Percentiles rank a stretch among this genome's conserved stretches.
These are phyloP conservation scores for Pachycephala philippinensis DNA, from an alignment of 2,113 vertebrate species.

Conservation along the genomic window DNA sequence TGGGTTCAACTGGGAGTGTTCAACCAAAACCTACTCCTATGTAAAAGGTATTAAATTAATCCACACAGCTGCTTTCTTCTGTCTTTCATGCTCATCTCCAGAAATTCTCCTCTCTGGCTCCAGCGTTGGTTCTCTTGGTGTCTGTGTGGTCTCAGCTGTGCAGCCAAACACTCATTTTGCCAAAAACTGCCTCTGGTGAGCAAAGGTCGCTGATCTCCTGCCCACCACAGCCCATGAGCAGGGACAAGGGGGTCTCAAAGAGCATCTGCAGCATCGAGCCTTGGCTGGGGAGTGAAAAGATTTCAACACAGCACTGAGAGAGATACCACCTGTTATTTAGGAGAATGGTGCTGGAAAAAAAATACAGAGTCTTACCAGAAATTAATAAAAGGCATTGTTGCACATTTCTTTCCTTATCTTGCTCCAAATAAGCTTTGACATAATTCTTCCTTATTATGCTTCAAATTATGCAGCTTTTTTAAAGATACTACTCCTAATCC, in stretches of 20 bases:
- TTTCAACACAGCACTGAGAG: not conserved
- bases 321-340: not conserved
- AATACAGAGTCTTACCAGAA: not conserved
- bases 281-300: not conserved
- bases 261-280: not conserved
- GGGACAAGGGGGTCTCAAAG: not conserved
- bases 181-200: not conserved
- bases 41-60: not conserved
- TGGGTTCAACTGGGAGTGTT: not conserved
- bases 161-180: not conserved
- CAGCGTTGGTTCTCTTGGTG: accelerated
- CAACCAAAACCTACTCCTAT: not conserved
- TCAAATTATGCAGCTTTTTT: not conserved
- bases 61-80: not conserved
- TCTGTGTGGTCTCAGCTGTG: not conserved
- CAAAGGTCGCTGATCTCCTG: not conserved
- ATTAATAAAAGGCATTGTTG: not conserved
- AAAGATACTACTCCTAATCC: not conserved
- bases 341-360: not conserved
- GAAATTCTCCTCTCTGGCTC: not conserved
- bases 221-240: not conserved
- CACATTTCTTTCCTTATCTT: not conserved
- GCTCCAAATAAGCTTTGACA: not conserved
- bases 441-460: not conserved
- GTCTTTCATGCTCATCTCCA: not conserved